Evolutionary conservation across 2,888 invertebrate genomes (phyloP).

Genomic region (Xestoiulus laeticollis): DNA sequence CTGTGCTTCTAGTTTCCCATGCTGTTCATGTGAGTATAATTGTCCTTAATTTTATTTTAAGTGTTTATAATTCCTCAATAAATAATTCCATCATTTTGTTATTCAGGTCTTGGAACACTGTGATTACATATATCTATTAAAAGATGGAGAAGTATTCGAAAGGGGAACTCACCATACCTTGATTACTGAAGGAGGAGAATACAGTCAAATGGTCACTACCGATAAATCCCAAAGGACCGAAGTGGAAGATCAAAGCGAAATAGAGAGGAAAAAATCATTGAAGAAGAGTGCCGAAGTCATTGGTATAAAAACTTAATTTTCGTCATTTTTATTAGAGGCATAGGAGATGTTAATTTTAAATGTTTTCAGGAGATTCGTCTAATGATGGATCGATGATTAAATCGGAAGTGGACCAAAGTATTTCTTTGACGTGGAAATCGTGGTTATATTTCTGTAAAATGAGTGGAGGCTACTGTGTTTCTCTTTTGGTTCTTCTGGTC

Average conservation of each 20-base stretch:
- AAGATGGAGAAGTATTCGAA: constrained; percentile 69
- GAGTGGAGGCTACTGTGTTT: constrained; percentile 49
- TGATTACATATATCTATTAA: constrained; percentile 70
- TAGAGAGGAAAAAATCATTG: background rate
- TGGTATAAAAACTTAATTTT: background rate
- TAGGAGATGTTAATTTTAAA: too few species aligned
- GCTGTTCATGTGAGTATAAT: constrained; percentile 61
- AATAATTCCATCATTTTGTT: too few species aligned
- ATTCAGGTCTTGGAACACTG: constrained; percentile 70
- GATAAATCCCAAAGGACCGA: constrained; percentile 58
- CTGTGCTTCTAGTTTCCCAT: constrained; percentile 62
- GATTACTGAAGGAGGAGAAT: constrained; percentile 63
- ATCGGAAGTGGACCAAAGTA: constrained; percentile 48
- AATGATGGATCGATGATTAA: constrained; percentile 15
- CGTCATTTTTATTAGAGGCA: background rate
- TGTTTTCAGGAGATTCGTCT: constrained; percentile 1
- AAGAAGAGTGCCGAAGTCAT: background rate
- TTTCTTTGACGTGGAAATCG: constrained; percentile 45
- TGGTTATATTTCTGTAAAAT: constrained; percentile 40
- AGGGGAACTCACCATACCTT: constrained; percentile 68
- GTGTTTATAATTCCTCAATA: constrained; percentile 42
- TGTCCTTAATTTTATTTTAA: too few species aligned
- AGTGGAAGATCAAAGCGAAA: constrained; percentile 39
- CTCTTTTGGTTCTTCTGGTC: constrained; percentile 42
- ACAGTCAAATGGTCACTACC: constrained; percentile 60